Evolutionary conservation across 1,140 invertebrate species (phyloP).

Genomic region (Lordiphosa collinella): DNA sequence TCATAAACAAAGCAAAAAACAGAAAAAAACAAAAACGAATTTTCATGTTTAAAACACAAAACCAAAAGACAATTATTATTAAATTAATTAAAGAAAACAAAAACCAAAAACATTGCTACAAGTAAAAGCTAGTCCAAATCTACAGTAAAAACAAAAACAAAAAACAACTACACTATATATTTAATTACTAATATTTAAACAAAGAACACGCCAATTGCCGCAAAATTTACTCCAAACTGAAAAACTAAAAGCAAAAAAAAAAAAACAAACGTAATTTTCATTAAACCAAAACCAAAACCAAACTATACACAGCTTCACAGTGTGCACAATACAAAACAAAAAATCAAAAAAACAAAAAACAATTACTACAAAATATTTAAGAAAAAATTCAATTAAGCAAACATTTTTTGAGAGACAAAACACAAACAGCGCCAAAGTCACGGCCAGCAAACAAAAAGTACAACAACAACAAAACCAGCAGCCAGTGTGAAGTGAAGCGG

Average conservation of each 20-base stretch:
- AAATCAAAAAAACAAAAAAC: slow-evolving; percentile 23
- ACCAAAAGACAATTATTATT: slow-evolving; percentile 40
- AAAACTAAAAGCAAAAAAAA: slow-evolving; percentile 27
- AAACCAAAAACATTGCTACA: slow-evolving; percentile 39
- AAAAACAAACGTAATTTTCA: slow-evolving; percentile 29
- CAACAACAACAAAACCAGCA: slow-evolving; percentile 28
- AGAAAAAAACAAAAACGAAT: slow-evolving; percentile 27
- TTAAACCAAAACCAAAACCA: slow-evolving; percentile 32
- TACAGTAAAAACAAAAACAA: slow-evolving; percentile 39
- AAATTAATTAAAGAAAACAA: slow-evolving; percentile 33
- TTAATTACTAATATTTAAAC: slow-evolving; percentile 27
- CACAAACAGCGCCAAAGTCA: slow-evolving; percentile 53
- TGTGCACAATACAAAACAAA: slow-evolving; percentile 45
- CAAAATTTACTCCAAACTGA: slow-evolving; percentile 41
- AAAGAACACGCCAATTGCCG: slow-evolving; percentile 61
- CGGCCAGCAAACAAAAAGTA: slow-evolving; percentile 65
- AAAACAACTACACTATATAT: slow-evolving; percentile 22
- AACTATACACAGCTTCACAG: slow-evolving; percentile 54
- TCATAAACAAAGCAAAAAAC: slow-evolving; percentile 11
- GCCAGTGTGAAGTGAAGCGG: slow-evolving; percentile 49
- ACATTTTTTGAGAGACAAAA: slow-evolving; percentile 18
- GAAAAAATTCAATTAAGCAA: slow-evolving; percentile 44
- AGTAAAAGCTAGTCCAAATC: slow-evolving; percentile 70
- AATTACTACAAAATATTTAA: slow-evolving; percentile 25
- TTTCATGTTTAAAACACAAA: slow-evolving; percentile 44